Evolutionary conservation across 2,797 vertebrate species (phyloP), one percentile per base, ranked within the genome.

Genomic region (Hafferia zeledoni): DNA sequence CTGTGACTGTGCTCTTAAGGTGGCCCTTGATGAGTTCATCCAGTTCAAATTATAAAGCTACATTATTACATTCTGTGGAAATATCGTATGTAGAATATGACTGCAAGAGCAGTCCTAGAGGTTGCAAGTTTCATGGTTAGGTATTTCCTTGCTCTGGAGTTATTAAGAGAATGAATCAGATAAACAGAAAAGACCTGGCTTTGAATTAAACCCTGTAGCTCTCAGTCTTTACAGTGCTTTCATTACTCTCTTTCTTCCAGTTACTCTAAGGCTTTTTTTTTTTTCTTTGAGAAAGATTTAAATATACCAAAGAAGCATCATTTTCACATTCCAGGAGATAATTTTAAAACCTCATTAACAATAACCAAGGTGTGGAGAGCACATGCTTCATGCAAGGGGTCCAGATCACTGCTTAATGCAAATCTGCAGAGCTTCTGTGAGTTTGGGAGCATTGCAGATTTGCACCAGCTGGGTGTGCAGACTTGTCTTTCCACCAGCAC

Each of bases 401-500:
- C 19, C 11, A 11, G 68, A 56, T 60, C 82, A 12, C 41, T 15
- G 3, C 81, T 72, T 63, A 1, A 37, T 74, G 39, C 75, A 43
- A 31, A 67, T 57, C 56, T 86, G 81, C 65, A 69, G 61, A 72
- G 50, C 59, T 79, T 20, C 46, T 76, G 70, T 76, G 63, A 64
- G 18, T 43, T 81, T 69, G 78, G 68, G 86, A 85, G 49, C 0
- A 0, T 53, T 65, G 89, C 65, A 87, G 86, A 60, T 89, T 57
- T 75, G 46, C 89, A 74, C 67, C 93, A 94, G 85, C 91, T 91
- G 94, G 89, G 43, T 3, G 5, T 27, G 46, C 77, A 91, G 90
- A 25, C 79, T 85, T 91, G 52, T 88, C 74, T 44, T 76, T 68
- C 87, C 64, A 83, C 49, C 57, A 63, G 89, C 87, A 77, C 89